phyloP scores from a whole-genome alignment of 2,797 vertebrate genomes.

The Eleutherodactylus coqui region DNA sequence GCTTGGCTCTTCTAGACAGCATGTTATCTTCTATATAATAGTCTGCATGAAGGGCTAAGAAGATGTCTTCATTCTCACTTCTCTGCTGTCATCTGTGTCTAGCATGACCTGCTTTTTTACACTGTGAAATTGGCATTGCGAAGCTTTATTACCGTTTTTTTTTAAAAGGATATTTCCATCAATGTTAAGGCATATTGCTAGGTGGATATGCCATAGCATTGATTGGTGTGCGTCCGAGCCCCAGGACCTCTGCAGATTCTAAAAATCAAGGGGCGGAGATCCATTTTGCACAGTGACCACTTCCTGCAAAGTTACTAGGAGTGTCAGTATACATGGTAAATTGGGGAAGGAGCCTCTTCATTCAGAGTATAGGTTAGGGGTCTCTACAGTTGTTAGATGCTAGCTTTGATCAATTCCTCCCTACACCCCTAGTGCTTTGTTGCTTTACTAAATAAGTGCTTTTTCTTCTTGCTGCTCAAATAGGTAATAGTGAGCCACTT shows the following conservation, averaged over 20 bases:
- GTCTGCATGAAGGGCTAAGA: conserved; percentile 15
- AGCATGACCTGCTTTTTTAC: background rate
- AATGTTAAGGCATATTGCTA: background rate
- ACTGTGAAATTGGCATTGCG: background rate
- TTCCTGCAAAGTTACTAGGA: background rate
- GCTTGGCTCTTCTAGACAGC: background rate
- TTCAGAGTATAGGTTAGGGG: background rate
- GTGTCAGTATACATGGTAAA: background rate
- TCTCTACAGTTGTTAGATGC: background rate
- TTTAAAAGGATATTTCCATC: background rate
- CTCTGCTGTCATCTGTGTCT: background rate
- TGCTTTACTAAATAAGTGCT: background rate
- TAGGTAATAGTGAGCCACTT: background rate
- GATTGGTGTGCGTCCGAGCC: background rate
- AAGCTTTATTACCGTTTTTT: background rate
- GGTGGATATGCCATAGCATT: background rate
- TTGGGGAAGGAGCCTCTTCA: background rate
- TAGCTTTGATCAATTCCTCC: too few species aligned
- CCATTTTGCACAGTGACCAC: background rate
- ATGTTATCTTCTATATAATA: background rate
- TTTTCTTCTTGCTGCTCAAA: background rate
- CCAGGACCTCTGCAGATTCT: background rate
- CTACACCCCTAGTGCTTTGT: too few species aligned
- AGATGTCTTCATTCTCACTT: background rate
- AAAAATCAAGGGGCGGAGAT: background rate